phyloP scores from a whole-genome alignment of 2,113 vertebrate species.

The Perca schrenkii region DNA sequence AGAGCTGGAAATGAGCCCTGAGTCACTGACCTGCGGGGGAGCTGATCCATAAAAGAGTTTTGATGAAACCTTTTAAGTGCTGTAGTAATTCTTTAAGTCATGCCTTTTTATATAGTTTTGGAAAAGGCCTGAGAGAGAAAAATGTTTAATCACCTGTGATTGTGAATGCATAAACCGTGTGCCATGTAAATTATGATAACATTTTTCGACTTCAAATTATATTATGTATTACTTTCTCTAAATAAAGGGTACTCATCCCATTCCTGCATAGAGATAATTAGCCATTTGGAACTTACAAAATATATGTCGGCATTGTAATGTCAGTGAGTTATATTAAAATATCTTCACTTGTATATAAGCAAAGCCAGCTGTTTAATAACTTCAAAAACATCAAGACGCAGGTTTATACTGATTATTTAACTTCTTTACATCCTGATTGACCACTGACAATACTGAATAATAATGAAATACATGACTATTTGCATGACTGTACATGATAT shows the following conservation, averaged over 20 bases:
- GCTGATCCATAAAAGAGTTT: slow-evolving; percentile 64
- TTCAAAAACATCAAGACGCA: neutral
- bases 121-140: slow-evolving; percentile 20
- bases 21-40: slow-evolving; percentile 63
- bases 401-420: slow-evolving; percentile 13
- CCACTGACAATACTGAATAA: neutral
- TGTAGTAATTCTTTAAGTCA: slow-evolving; percentile 43
- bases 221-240: neutral
- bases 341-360: no score
- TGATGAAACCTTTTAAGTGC: slow-evolving; percentile 62
- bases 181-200: neutral
- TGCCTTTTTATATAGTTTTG: slow-evolving; percentile 20
- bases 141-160: neutral
- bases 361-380: neutral
- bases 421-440: neutral
- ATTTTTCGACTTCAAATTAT: neutral
- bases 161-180: neutral
- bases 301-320: neutral
- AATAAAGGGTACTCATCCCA: neutral
- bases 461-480: neutral
- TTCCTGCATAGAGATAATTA: neutral
- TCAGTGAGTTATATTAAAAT: neutral
- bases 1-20: slow-evolving; percentile 64
- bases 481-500: neutral
- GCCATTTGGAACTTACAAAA: neutral